These are phyloP conservation scores for Hoplostethus mediterraneus DNA, from an alignment of 2,797 vertebrate species.

Conservation along the genomic window DNA sequence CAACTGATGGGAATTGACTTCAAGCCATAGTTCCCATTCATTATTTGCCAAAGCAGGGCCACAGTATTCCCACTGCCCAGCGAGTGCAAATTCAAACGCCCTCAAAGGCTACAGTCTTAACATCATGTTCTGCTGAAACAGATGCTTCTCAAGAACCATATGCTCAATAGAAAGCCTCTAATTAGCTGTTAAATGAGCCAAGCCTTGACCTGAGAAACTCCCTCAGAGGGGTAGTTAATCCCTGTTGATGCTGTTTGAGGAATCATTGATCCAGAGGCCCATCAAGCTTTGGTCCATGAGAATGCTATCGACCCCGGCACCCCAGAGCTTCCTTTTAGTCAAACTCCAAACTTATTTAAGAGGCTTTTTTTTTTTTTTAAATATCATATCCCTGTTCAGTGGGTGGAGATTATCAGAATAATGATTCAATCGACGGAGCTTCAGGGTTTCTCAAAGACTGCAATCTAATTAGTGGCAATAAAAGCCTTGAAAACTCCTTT, in stretches of 20 bases:
- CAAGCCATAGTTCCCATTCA: constrained; percentile 31
- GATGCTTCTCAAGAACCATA: constrained; percentile 64
- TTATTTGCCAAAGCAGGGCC: constrained; percentile 39
- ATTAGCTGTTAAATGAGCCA: constrained; percentile 79
- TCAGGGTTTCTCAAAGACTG: constrained; percentile 33
- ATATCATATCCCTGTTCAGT: background rate
- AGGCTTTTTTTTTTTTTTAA: background rate
- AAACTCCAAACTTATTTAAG: constrained; percentile 40
- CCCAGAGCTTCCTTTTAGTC: constrained; percentile 46
- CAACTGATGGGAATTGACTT: constrained; percentile 27
- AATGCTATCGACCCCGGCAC: constrained; percentile 68
- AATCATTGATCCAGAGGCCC: constrained; percentile 75
- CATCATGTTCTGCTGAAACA: constrained; percentile 60
- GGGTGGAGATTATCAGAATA: constrained; percentile 34
- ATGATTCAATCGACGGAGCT: constrained; percentile 32
- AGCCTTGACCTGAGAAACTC: constrained; percentile 68
- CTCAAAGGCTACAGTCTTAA: constrained; percentile 31
- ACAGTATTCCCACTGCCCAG: constrained; percentile 44
- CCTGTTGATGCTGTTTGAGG: constrained; percentile 76
- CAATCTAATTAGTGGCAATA: constrained; percentile 56
- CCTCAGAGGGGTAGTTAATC: constrained; percentile 75
- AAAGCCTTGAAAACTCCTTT: constrained; percentile 48
- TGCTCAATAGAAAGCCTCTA: constrained; percentile 75
- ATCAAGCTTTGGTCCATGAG: constrained; percentile 66
- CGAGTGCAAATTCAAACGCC: constrained; percentile 48